Base-by-base conservation (phyloP, 2,797 vertebrate species). In the Galaxias olidus region DNA sequence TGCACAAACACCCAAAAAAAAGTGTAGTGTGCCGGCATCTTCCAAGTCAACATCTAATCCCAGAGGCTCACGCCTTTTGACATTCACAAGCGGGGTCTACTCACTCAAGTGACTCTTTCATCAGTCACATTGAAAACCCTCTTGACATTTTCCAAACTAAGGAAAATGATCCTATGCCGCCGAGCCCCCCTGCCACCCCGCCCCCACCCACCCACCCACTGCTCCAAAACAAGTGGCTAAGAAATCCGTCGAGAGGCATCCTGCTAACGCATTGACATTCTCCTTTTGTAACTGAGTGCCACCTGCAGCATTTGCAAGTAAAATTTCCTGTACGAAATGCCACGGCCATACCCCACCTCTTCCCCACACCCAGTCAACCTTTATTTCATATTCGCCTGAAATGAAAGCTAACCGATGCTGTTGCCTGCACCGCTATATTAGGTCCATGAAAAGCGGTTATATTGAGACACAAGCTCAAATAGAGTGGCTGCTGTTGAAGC, bases 131-230 rank as follows among this genome's bases (percentile, higher is more conserved):
- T 79, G 76, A 79, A 74, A 88, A 69, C 68, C 73, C 82, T 81
- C 82, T 88, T 92, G 89, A 91, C 91, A 91, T 90, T 91, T 91
- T 76, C 80, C 71, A 67, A 79, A 81, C 84, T 79, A 83, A 76
- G 75, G 78, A 77, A 66, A 72, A 63, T 66, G 48, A 72, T 76
- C 45, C 68, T 43, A 14, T 50, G 54, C 41, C 42, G 4, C 30
- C 45, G 13, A 20, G 20, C 44, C n/a, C 45, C 53, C 67, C 62
- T 69, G 59, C 44, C 69, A n/a, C n/a, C n/a, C n/a, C 48, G n/a
- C 62, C 47, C 57, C 75, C 60, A 65, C 55, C 51, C 17, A 30
- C 57, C 66, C 63, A 42, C 55, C 51, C 7, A 46, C 76, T 43
- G 52, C 4, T 42, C 59, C 74, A 80, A 73, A 83, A 76, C 74